Evolutionary conservation across 2,888 invertebrate genomes (phyloP), one percentile per base, ranked within the genome.

Genomic region (Phasia obesa): DNA sequence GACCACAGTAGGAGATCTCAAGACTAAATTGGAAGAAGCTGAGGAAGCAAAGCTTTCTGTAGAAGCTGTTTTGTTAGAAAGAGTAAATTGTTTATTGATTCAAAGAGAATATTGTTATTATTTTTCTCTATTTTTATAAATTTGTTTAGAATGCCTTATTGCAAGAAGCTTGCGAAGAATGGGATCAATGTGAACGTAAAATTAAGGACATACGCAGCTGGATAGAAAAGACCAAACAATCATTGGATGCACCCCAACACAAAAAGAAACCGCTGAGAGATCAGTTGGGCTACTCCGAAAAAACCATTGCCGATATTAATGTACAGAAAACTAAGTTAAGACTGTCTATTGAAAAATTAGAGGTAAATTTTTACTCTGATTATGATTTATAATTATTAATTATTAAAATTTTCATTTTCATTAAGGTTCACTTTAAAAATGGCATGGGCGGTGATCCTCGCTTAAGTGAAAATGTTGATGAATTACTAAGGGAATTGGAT

Each of bases 161-260:
- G 81, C 96, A 97, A 93, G 98, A 98, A 92, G 95, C 97, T 69
- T 95, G 96, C 60, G 97, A 98, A 90, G 98, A 98, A 92, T 98
- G 98, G 97, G 97, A 98, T 90, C 96, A 98, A 91, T 98, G 97
- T 92, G 98, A 98, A 92, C 96, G 94, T 91, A 98, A 98, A 91
- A 94, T 98, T 91, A 96, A 96, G 91, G 98, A 98, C 87, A 96
- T 97, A 57, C 95, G 94, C 81, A 93, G 93, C 85, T 98, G 98
- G 97, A 94, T 98, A 86, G 97, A 98, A 83, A 97, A 97, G 88
- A 95, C 97, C 9, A 93, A 94, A 85, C 94, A 94, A 85, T 93
- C 94, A 64, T 90, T 97, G 59, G 97, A 97, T 76, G 94, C 96
- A 42, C 94, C 95, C 17, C 96, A 96, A 86, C 95, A 95, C 87